Base-by-base conservation (phyloP, 2,888 invertebrate genomes). In the Boloria selene region DNA sequence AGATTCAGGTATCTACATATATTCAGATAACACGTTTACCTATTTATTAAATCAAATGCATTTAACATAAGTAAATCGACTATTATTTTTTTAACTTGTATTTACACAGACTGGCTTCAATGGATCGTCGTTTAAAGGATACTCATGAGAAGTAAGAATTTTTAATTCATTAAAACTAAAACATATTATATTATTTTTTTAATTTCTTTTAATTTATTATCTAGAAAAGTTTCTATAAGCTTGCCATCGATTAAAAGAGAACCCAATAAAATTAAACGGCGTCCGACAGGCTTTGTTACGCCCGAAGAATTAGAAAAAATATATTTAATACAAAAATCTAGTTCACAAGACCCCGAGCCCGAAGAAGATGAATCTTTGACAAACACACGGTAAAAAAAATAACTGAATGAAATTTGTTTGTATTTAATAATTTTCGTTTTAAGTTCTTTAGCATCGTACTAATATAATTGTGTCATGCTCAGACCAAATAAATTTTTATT, bases 241-340 rank as follows among this genome's bases (percentile, higher is more conserved):
- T 13, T 74, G 7, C 79, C 84, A 0, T 22, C 18, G 1, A 42
- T 65, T 3, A 67, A 61, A 4, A 73, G 70, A 62, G 72, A 70
- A n/a, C 67, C 60, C 18, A 71, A 54, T 45, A 80, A 82, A 67
- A 84, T 86, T 65, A 83, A 77, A 63, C 77, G 87, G 64, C 79
- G 86, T 5, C 85, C 82, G 67, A 87, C 89, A 4, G 89, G 87
- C 2, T 88, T 83, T 61, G 75, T 81, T 13, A 74, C 77, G 3
- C 73, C 76, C 1, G 82, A 82, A 65, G 74, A 75, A 18, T 69
- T 86, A 60, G 77, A 79, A 67, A 79, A 73, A 59, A 71, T 81
- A 13, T 75, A 70, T 26, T 53, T 70, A 26, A 61, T 71, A 60
- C 64, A 65, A 55, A 74, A 69, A 66, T 51, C 59, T 38, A 66